phyloP scores from a whole-genome alignment of 2,113 vertebrate genomes.

The Calcarius ornatus region DNA sequence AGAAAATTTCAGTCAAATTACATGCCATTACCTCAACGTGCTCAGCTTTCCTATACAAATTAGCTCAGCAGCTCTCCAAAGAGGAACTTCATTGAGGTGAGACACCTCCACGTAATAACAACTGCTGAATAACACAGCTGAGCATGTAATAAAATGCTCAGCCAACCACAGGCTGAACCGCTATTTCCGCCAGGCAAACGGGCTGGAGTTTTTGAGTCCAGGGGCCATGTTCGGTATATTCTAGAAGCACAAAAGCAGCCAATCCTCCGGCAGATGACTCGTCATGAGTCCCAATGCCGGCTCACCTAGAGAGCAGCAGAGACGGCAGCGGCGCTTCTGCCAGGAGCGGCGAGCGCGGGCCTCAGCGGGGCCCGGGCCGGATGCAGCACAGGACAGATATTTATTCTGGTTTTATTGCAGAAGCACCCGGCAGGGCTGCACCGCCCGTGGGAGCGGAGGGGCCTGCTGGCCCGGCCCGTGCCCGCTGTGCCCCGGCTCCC shows the following conservation, averaged over 20 bases:
- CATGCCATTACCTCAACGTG: accelerated
- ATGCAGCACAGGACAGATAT: accelerated
- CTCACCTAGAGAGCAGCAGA: neutral
- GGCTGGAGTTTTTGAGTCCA: neutral
- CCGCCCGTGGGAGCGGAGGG: neutral
- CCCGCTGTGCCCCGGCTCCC: too few species aligned
- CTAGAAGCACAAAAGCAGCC: neutral
- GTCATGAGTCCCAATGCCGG: neutral
- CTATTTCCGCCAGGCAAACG: neutral
- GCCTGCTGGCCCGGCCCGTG: neutral
- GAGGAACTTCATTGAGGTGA: neutral
- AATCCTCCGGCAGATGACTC: neutral
- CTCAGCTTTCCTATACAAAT: neutral
- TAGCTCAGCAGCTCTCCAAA: neutral
- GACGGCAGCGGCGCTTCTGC: neutral
- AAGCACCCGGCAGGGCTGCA: neutral
- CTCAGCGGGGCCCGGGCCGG: neutral
- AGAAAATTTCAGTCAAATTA: neutral
- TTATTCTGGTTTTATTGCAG: accelerated
- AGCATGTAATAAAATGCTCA: neutral
- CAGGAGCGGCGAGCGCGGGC: neutral
- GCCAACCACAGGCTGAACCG: neutral
- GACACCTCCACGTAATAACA: neutral
- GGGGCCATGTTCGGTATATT: neutral
- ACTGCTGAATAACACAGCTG: neutral